Percentiles rank a stretch among this genome's conserved stretches.
These are phyloP conservation scores for Drosophila subobscura DNA, from an alignment of 1,140 invertebrate species.

Conservation along the genomic window DNA sequence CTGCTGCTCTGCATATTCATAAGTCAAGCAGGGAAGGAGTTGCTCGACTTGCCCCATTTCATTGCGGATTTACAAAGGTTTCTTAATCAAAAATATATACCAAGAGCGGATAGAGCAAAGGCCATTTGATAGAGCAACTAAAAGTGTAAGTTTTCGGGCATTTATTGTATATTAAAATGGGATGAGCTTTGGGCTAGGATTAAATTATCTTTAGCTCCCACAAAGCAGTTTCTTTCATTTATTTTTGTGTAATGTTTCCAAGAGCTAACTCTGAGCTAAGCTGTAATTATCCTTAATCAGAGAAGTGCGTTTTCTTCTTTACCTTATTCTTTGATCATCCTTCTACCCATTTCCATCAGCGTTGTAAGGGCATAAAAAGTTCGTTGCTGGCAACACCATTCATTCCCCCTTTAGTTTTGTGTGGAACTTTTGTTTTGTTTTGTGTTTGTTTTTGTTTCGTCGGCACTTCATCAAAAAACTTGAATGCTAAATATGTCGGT, in stretches of 20 bases:
- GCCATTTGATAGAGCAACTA: no score
- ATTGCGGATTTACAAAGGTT: not conserved
- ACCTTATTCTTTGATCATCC: no score
- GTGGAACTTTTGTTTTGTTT: conserved; percentile 33
- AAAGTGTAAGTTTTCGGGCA: no score
- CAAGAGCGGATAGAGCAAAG: not conserved
- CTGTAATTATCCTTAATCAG: no score
- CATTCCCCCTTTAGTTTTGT: conserved; percentile 46
- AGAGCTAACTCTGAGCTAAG: no score
- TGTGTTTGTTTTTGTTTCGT: conserved; percentile 43
- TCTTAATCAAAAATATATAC: not conserved
- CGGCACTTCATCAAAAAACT: conserved; percentile 63
- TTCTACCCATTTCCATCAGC: conserved; percentile 1
- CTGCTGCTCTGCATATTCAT: conserved; percentile 46
- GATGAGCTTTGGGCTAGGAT: no score
- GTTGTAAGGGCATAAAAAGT: conserved; percentile 13
- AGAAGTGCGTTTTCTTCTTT: no score
- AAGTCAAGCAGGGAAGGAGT: conserved; percentile 35
- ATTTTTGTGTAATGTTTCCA: no score
- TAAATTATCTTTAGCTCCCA: no score
- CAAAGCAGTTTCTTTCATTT: no score
- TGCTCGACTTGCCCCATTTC: conserved; percentile 2
- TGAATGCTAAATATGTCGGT: conserved; percentile 62
- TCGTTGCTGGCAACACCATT: conserved; percentile 28
- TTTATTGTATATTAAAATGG: no score